Evolutionary conservation across 2,797 vertebrate genomes (phyloP), one percentile per base, ranked within the genome.

Genomic region (Dallia pectoralis): DNA sequence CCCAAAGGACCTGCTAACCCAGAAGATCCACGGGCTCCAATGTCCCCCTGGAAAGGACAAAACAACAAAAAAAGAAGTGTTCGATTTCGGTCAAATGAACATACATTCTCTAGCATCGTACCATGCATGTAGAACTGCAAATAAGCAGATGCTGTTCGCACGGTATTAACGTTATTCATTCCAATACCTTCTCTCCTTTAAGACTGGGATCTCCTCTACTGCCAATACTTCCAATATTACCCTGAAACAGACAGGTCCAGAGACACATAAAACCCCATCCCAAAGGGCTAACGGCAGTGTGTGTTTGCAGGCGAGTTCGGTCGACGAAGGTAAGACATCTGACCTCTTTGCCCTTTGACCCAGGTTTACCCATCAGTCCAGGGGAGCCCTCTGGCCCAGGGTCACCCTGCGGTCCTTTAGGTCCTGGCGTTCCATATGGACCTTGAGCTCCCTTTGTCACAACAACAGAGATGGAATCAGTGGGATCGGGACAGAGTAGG

Each of bases 1-100:
- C 94, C 93, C 72, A 79, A 64, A 0, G 77, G 84, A 0, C 95
- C 95, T 0, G 87, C 81, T 0, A 19, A 75, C 36, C 94, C 94
- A 47, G 79, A 69, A 18, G 75, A 73, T 3, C 95, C 95, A 47
- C 61, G 66, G 30, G 74, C 72, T n/a, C 95, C 95, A 27, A 73
- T 0, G 0, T 73, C 81, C 36, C 95, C 95, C 95, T 96, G 82
- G 9, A 25, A 56, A 53, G 49, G 51, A 66, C n/a, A 66, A 49
- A 48, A 8, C 15, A 27, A 69, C 27, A 16, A 12, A 1, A 59
- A n/a, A 15, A 9, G 6, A 36, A n/a, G 4, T 59, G 15, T 51
- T 8, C 7, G 1, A 70, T 7, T 4, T 66, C 44, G n/a, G 18
- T 22, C 18, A 11, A 40, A 19, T 22, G 16, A 66, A 25, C 12